Base-by-base conservation (phyloP, 2,797 vertebrate species). In the Mycteria americana region DNA sequence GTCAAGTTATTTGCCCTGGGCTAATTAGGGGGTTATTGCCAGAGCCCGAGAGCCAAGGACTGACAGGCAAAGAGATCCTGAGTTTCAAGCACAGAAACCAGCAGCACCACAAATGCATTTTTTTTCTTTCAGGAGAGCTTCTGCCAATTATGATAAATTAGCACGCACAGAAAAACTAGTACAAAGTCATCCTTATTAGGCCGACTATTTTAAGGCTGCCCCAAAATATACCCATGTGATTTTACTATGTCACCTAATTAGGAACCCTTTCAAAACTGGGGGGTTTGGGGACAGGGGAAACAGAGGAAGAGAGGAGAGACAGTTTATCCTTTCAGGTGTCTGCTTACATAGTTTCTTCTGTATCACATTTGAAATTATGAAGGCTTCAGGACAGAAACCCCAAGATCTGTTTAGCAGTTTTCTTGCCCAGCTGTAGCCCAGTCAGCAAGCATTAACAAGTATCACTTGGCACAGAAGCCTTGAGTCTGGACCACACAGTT, bases 151-250 rank as follows among this genome's bases (percentile, higher is more conserved):
- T 8, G 18, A 76, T 63, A 95, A 75, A 69, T 45, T 57, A 94
- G 23, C 31, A 73, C 65, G 28, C 57, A 77, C 60, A 85, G 22
- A 85, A 31, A 96, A 95, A 97, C 79, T 91, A 95, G 93, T 84
- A 94, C 94, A 95, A 93, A 95, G 95, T 88, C 85, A 97, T 51
- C 53, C 77, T 96, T 96, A 93, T 37, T 92, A 96, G 94, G 93
- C 53, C 95, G 86, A 63, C 85, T 97, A 95, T 96, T 97, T 97
- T 88, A 94, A 96, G 93, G 30, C 33, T 72, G 84, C 64, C 88
- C 45, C 64, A 85, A 94, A 85, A 68, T 45, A 78, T 7, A 68
- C 41, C 27, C 68, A 68, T 80, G 50, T 62, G 81, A 85, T 85
- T 95, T 89, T 85, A 93, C 69, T 81, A 64, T 83, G 85, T 89